Percentiles rank a stretch among this genome's conserved stretches.
Evolutionary conservation across 2,888 invertebrate genomes (phyloP).

Genomic region (Dolichopus griseipennis): DNA sequence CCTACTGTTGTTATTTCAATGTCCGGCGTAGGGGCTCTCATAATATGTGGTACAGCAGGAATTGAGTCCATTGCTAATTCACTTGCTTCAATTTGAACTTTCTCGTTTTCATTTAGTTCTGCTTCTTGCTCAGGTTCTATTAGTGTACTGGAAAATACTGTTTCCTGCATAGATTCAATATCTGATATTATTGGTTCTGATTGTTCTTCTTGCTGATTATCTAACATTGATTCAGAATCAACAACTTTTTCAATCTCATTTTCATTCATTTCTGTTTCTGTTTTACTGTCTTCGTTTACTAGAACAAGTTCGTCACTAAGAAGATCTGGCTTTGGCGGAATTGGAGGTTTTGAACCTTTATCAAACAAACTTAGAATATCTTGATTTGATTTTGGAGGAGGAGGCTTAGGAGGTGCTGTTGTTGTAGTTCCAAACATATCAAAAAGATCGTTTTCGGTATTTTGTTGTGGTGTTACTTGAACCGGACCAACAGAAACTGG

Average conservation of each 20-base stretch:
- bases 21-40: conserved; percentile 40
- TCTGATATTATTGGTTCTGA: conserved; percentile 15
- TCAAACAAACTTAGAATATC: conserved; percentile 52
- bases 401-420: conserved; percentile 47
- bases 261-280: conserved; percentile 13
- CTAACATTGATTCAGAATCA: conserved; percentile 8
- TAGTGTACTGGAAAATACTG: conserved; percentile 35
- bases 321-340: conserved; percentile 45
- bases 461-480: conserved; percentile 22
- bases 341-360: conserved; percentile 28
- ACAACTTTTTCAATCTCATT: conserved; percentile 11
- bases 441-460: conserved; percentile 47
- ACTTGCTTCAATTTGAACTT: conserved; percentile 14
- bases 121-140: conserved; percentile 29
- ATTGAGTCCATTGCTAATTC: conserved; percentile 28
- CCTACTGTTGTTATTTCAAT: conserved; percentile 43
- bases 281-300: conserved; percentile 12
- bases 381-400: conserved; percentile 49
- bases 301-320: conserved; percentile 49
- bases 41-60: conserved; percentile 30
- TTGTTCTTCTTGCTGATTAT: conserved; percentile 11
- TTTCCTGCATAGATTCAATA: conserved; percentile 19
- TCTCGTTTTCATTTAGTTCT: conserved; percentile 37
- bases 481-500: conserved; percentile 39
- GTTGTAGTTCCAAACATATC: conserved; percentile 47